Evolutionary conservation across 1,140 invertebrate species (phyloP), one percentile per base, ranked within the genome.

Genomic region (Armadillidium nasatum): DNA sequence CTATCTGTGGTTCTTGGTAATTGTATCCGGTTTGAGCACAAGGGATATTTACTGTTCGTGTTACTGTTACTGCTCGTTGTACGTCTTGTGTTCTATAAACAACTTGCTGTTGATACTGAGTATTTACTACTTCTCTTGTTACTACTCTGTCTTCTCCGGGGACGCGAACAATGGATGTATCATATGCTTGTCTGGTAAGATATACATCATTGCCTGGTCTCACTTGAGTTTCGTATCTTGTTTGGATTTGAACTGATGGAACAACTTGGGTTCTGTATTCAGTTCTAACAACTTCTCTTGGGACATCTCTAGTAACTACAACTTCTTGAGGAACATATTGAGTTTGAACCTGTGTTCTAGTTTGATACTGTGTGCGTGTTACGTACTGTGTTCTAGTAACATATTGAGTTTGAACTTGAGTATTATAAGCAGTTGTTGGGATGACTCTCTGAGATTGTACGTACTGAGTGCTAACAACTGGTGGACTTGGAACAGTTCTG

Each of bases 391-490:
- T 60, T 15, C 50, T 13, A 7, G 50, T 60, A 60, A 60, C 50
- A 19, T 60, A 60, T 19, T 4, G 11, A 2, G 11, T 60, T 60
- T 60, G 50, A 60, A 15, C 11, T 19, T 60, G 11, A 60, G 50
- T 60, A 60, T 60, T 60, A 3, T 3, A 1, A 2, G 7, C 50
- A 60, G 50, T 60, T 60, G 50, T 60, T 15, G 50, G 50, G 19
- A 60, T 60, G 50, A 60, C 50, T 60, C 50, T 60, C 50, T 13
- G 11, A 7, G 50, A 60, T 60, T 60, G 50, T 60, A 60, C 50
- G 7, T 60, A 60, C 19, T 7, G 11, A 60, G 50, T 60, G 19
- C 50, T 60, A 19, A 60, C 19, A 19, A 60, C 50, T 60, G 50
- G 50, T 60, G 50, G 50, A 60, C 50, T 60, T 60, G 50, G 50